These are phyloP conservation scores for Danionella dracula DNA, from an alignment of 2,797 vertebrate genomes.

Conservation along the genomic window DNA sequence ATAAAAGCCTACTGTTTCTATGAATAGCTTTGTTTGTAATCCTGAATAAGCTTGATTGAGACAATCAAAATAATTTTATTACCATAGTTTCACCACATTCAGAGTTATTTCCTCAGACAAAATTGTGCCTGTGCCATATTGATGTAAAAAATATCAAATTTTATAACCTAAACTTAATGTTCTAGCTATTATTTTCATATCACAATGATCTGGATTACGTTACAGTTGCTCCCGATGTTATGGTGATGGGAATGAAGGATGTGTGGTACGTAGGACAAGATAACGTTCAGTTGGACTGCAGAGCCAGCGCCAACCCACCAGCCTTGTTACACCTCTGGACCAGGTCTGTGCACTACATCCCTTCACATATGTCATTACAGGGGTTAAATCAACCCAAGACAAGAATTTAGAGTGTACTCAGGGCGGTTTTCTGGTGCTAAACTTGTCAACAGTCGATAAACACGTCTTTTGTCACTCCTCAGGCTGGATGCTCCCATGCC, in stretches of 20 bases:
- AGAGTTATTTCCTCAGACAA: no score
- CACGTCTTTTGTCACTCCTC: constrained; percentile 30
- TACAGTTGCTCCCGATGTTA: constrained; percentile 86
- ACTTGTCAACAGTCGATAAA: background rate
- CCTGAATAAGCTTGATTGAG: no score
- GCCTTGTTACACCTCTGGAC: constrained; percentile 80
- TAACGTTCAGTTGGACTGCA: constrained; percentile 85
- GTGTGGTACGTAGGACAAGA: constrained; percentile 89
- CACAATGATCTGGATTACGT: background rate
- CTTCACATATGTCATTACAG: background rate
- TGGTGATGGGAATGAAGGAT: constrained; percentile 76
- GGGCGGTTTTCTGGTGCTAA: background rate
- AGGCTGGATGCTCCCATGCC: constrained; percentile 87
- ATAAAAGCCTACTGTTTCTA: no score
- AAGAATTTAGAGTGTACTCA: background rate
- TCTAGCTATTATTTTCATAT: background rate
- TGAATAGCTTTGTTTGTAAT: no score
- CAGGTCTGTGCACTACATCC: constrained; percentile 71
- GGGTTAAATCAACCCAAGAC: background rate
- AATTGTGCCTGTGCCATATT: no score
- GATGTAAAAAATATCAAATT: no score
- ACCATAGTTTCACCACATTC: no score
- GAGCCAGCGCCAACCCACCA: constrained; percentile 88
- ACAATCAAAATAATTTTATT: no score
- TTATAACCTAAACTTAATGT: background rate